Percentiles rank a stretch among this genome's conserved stretches.
Conservation (phyloP, 1,140 invertebrate genomes). For the Acromyrmex charruanus region DNA sequence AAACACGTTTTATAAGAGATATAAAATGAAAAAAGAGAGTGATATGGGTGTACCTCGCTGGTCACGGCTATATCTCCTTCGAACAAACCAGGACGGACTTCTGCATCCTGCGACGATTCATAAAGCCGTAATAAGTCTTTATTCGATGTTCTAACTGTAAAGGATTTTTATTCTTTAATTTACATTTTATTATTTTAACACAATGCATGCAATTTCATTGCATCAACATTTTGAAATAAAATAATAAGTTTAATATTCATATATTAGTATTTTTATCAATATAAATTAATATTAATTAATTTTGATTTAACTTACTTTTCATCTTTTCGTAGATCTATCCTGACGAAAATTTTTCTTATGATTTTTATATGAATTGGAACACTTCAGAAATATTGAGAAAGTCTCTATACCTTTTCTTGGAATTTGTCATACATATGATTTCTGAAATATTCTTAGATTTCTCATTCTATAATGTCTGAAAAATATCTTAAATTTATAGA, state of each 20-base stretch:
- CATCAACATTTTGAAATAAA: neutral
- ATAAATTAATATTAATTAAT: no score
- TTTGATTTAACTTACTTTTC: no score
- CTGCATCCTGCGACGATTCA: conserved; percentile 19
- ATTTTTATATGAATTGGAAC: no score
- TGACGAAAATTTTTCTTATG: no score
- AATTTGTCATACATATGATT: no score
- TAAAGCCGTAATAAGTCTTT: conserved; percentile 10
- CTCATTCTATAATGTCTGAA: no score
- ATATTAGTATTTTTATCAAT: neutral
- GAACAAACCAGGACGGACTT: conserved; percentile 32
- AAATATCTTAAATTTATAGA: no score
- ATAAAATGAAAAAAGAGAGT: neutral
- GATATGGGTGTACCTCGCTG: neutral
- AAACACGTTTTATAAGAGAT: conserved; percentile 5
- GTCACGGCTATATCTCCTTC: conserved; percentile 35
- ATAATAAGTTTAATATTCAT: neutral
- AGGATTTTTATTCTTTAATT: conserved; percentile 12
- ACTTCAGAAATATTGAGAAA: no score
- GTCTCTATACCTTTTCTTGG: no score
- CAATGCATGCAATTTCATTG: no score
- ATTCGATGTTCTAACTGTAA: conserved; percentile 32
- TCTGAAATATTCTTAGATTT: no score
- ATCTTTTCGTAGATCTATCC: no score
- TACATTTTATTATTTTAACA: neutral